Evolutionary conservation across 1,140 invertebrate genomes (phyloP), one percentile per base, ranked within the genome.

Genomic region (Gerris buenoi): DNA sequence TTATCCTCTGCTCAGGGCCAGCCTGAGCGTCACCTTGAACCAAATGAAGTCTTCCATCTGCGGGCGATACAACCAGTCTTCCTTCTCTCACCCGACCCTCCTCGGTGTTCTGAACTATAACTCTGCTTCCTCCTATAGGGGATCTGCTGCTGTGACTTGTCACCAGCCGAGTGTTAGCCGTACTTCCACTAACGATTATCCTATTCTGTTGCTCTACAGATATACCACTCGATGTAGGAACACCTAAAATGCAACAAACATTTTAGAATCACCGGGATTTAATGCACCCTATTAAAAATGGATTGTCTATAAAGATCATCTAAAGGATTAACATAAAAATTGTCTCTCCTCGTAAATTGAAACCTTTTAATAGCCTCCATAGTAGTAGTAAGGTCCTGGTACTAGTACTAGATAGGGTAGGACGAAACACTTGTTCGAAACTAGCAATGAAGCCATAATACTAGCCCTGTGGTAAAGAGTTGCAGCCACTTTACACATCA

Each of bases 171-270:
- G 33, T 46, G 18, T 46, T 46, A 5, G 10, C 46, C n/a, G 33
- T 61, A 10, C 13, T 46, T 18, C 65, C 65, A 25, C 58, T 27
- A 1, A 69, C 61, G 22, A 69, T 63, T 57, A 65, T 27, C 22
- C 68, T 59, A 33, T 70, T 67, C 58, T 70, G 69, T 27, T 70
- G 69, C 63, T 70, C 69, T 2, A 69, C 27, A 2, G 68, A 69
- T 25, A 68, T n/a, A 26, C 59, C 68, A 25, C 27, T 60, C 0
- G 68, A 69, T 14, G 65, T 69, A 18, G 68, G 68, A 56, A 69
- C 68, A 26, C 66, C 66, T 5, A 65, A 27, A 18, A 46, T 18
- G 18, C 18, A 46, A 46, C 5, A 46, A 46, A 46, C n/a, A n/a
- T n/a, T n/a, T n/a, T n/a, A n/a, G n/a, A n/a, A n/a, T n/a, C n/a